Evolutionary conservation across 2,113 vertebrate genomes (phyloP).

Genomic region (Camelus bactrianus): DNA sequence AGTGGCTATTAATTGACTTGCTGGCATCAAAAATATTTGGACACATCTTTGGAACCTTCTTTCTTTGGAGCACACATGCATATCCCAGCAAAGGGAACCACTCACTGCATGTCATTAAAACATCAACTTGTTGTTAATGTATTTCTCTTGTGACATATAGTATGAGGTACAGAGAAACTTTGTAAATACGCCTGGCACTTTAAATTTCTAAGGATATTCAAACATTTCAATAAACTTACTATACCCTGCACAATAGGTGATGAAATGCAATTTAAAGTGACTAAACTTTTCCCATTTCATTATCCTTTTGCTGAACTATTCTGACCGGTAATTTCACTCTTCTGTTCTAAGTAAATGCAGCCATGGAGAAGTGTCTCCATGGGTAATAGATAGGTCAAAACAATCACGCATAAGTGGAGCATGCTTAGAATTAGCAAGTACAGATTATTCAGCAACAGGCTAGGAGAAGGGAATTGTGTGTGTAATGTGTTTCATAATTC

Average conservation of each 20-base stretch:
- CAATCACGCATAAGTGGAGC: slow-evolving; percentile 59
- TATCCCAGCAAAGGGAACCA: neutral
- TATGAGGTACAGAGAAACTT: neutral
- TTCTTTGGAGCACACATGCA: neutral
- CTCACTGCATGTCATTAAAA: neutral
- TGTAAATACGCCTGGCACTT: neutral
- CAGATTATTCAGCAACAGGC: slow-evolving; percentile 57
- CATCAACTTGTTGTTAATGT: neutral
- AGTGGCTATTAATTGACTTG: neutral
- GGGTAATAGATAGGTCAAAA: slow-evolving; percentile 78
- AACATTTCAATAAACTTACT: neutral
- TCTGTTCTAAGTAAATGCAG: slow-evolving; percentile 29
- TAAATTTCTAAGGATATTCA: neutral
- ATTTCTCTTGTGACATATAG: neutral
- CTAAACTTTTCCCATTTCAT: slow-evolving; percentile 74
- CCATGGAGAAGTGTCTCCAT: slow-evolving; percentile 47
- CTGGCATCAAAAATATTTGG: neutral
- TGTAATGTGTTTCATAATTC: slow-evolving; percentile 53
- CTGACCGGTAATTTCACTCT: slow-evolving; percentile 74
- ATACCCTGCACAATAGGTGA: neutral
- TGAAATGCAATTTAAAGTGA: slow-evolving; percentile 42
- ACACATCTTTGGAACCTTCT: neutral
- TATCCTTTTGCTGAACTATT: slow-evolving; percentile 77
- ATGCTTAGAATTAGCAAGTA: slow-evolving; percentile 68
- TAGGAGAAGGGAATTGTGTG: neutral